A percentile compares a stretch with the other conserved stretches of the same genome.
These are phyloP conservation scores for Galago senegalensis DNA, from an alignment of 2,797 vertebrate species.

Conservation along the genomic window DNA sequence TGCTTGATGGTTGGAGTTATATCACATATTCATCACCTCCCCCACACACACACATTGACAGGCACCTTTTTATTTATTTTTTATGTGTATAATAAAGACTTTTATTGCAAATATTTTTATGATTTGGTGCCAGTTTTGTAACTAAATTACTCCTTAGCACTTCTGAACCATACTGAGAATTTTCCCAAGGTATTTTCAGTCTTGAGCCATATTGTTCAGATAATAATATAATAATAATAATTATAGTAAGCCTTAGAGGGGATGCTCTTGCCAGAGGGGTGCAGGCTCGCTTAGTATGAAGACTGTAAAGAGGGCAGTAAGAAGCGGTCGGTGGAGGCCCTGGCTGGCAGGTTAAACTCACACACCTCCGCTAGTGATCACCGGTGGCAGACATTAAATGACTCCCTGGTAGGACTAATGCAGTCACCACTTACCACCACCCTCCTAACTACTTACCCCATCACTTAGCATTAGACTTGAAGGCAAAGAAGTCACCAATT, in stretches of 20 bases:
- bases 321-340: not conserved
- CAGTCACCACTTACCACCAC: not conserved
- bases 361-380: not conserved
- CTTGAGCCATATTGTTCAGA: conserved; percentile 36
- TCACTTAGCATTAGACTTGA: not conserved
- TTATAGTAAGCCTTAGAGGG: conserved; percentile 1
- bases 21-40: not conserved
- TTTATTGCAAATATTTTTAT: not conserved
- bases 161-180: conserved; percentile 8
- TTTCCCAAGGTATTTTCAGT: conserved; percentile 50
- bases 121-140: conserved; percentile 5
- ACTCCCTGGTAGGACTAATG: not conserved
- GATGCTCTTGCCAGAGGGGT: not conserved
- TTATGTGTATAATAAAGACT: not conserved
- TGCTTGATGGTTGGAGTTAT: not conserved
- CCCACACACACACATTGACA: not conserved
- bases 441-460: not conserved
- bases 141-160: not conserved
- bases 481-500: not conserved
- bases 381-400: conserved; percentile 11
- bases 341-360: not conserved
- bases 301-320: not conserved
- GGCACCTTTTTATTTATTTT: not conserved
- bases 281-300: not conserved
- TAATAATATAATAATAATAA: conserved; percentile 60